Evolutionary conservation across 2,888 invertebrate species (phyloP).

Genomic region (Micropterix aruncella): DNA sequence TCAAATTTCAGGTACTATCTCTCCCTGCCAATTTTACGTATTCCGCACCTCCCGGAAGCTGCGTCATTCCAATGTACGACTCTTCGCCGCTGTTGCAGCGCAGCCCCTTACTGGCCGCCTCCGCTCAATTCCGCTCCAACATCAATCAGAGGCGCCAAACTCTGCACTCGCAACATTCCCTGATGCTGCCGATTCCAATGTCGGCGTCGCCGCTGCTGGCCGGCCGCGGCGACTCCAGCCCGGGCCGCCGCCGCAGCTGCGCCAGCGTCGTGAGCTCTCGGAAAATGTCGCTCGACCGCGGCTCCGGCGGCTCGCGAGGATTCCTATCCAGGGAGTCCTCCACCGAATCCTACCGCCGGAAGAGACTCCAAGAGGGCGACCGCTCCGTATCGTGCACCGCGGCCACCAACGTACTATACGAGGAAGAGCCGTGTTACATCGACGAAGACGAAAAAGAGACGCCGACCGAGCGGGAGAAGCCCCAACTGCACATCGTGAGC

Average conservation of each 20-base stretch:
- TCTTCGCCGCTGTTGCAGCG: conserved; percentile 3
- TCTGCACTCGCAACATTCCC: conserved; percentile 44
- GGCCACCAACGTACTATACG: conserved; percentile 30
- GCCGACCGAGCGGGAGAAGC: conserved; percentile 9
- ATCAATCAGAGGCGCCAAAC: conserved; percentile 34
- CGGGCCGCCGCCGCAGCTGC: conserved; percentile 21
- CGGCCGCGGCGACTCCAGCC: conserved; percentile 9
- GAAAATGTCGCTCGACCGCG: conserved; percentile 22
- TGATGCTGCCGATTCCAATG: conserved; percentile 28
- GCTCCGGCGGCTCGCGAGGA: conserved; percentile 6
- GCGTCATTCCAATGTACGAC: conserved; percentile 15
- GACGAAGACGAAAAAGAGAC: conserved; percentile 36
- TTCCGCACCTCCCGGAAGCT: conserved; percentile 47
- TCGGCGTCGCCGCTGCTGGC: conserved; percentile 19
- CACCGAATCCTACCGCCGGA: conserved; percentile 11
- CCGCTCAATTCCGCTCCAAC: conserved; percentile 20
- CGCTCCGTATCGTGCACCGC: conserved; percentile 10
- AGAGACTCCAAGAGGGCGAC: conserved; percentile 20
- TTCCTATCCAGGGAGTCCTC: conserved; percentile 12
- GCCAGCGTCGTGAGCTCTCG: conserved; percentile 22
- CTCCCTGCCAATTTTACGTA: conserved; percentile 77
- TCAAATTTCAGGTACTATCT: conserved; percentile 53
- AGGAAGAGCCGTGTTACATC: conserved; percentile 40
- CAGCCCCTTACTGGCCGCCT: conserved; percentile 24
- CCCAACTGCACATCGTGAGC: conserved; percentile 8